Conservation (phyloP, 2,888 invertebrate genomes). For the Adelphocoris suturalis region DNA sequence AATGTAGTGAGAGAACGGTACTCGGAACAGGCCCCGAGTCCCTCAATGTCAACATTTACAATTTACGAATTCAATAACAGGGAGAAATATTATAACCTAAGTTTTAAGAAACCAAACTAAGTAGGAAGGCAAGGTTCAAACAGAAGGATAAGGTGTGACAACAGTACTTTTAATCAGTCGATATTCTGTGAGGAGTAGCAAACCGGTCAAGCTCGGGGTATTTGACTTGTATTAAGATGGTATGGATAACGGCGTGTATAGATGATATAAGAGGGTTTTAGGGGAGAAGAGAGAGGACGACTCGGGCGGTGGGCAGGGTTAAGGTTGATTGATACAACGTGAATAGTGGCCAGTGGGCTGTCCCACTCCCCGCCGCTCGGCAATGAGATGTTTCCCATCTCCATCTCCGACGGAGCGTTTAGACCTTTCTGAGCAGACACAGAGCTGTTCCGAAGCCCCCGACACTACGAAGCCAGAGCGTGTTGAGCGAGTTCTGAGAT, state of each 20-base stretch:
- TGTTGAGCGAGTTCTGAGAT: no score
- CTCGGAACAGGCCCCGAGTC: no score
- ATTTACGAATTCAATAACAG: no score
- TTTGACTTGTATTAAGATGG: not conserved
- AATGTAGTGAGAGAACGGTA: no score
- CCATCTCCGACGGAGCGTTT: not conserved
- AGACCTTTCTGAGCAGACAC: not conserved
- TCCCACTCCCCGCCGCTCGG: slow-evolving; percentile 7
- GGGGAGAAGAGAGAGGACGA: not conserved
- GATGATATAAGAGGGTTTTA: not conserved
- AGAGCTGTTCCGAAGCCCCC: not conserved
- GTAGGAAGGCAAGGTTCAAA: no score
- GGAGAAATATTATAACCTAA: no score
- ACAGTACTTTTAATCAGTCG: no score
- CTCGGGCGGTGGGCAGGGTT: not conserved
- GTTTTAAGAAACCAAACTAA: no score
- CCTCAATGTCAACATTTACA: no score
- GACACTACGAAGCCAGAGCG: no score
- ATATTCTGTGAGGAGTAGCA: not conserved
- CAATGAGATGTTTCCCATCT: slow-evolving; percentile 13
- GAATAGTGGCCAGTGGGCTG: slow-evolving; percentile 15
- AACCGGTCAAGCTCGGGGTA: not conserved
- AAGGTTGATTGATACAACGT: slow-evolving; percentile 14
- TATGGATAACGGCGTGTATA: not conserved
- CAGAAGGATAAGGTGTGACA: no score